phyloP scores from a whole-genome alignment of 2,888 invertebrate genomes.

The Ellobium chinense region DNA sequence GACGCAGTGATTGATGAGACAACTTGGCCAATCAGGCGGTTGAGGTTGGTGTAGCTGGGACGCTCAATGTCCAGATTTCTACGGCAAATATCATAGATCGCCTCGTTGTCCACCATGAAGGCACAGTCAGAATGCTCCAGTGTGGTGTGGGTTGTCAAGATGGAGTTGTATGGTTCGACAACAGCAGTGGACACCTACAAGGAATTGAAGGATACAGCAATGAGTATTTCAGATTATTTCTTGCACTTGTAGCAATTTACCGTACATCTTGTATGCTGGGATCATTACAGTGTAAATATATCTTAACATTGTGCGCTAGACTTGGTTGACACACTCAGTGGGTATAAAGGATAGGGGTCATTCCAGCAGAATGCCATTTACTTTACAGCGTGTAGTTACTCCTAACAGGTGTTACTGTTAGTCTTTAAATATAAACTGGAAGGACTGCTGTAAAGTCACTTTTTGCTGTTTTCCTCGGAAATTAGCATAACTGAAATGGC shows the following conservation, averaged over 20 bases:
- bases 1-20: constrained; percentile 78
- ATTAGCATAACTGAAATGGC: too few relatives aligned
- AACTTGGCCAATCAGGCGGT: constrained; percentile 95
- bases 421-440: too few relatives aligned
- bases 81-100: constrained; percentile 90
- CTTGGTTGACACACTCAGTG: not conserved
- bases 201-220: too few relatives aligned
- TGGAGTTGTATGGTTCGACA: constrained; percentile 70
- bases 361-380: too few relatives aligned
- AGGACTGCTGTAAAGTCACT: too few relatives aligned
- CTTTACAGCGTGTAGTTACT: too few relatives aligned
- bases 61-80: constrained; percentile 89
- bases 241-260: too few relatives aligned
- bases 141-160: constrained; percentile 80
- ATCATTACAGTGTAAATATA: not conserved
- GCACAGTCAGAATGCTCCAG: constrained; percentile 96
- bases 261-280: too few relatives aligned
- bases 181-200: constrained; percentile 54
- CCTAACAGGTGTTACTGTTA: too few relatives aligned
- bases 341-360: too few relatives aligned
- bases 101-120: constrained; percentile 97
- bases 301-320: not conserved
- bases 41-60: constrained; percentile 92
- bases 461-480: too few relatives aligned
- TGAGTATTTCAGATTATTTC: too few relatives aligned